Percentiles rank a stretch among this genome's conserved stretches.
phyloP scores from a whole-genome alignment of 2,797 vertebrate genomes.

The Perodicticus potto region DNA sequence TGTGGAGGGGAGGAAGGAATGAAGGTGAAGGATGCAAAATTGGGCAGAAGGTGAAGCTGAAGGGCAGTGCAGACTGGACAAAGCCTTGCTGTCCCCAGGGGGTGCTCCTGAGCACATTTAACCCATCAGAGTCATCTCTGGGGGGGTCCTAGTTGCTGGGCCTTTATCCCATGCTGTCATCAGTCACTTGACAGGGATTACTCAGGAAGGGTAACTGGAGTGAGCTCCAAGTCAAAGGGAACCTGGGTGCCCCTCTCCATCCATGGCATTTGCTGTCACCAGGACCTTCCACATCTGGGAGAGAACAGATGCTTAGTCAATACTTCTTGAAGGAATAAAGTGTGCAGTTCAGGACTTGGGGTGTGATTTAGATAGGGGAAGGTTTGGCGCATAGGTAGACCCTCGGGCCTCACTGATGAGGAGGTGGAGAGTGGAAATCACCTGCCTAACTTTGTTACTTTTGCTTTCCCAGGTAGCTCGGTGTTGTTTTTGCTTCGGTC shows the following conservation, averaged over 20 bases:
- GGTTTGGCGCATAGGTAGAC: neutral
- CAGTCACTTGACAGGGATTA: neutral
- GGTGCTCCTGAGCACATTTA: neutral
- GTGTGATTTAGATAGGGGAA: neutral
- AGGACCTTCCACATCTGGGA: neutral
- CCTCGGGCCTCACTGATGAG: too few relatives aligned
- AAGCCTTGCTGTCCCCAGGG: neutral
- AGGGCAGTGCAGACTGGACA: neutral
- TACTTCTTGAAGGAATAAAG: neutral
- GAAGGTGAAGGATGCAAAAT: neutral
- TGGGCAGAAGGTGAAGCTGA: neutral
- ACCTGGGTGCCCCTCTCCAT: neutral
- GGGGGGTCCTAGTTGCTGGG: neutral
- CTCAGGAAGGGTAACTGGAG: neutral
- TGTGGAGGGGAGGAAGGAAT: neutral
- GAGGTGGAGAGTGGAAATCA: neutral
- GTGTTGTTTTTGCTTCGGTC: constrained; percentile 96
- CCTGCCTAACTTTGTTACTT: constrained; percentile 53
- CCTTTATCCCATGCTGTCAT: neutral
- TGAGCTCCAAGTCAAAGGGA: neutral
- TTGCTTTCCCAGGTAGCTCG: constrained; percentile 93
- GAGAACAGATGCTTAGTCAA: neutral
- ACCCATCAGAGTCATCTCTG: neutral
- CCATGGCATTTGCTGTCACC: neutral
- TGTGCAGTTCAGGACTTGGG: neutral